These are phyloP conservation scores for Steinernema carpocapsae DNA, from an alignment of 2,888 invertebrate genomes.

Conservation along the genomic window DNA sequence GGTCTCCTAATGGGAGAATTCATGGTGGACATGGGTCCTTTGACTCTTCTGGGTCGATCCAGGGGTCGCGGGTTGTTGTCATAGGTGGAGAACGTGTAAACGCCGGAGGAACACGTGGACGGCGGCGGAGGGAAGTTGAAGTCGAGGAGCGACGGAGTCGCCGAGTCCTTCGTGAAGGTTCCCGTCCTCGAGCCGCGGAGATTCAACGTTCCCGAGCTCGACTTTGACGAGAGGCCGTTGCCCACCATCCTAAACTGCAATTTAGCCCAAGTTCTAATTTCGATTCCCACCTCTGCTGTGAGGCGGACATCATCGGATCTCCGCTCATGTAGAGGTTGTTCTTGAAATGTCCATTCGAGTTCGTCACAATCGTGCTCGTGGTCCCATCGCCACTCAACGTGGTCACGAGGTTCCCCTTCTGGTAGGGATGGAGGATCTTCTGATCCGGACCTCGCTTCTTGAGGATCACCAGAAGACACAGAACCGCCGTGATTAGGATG, in stretches of 20 bases:
- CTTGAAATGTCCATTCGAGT: conserved; percentile 25
- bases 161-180: conserved; percentile 22
- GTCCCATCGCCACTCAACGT: conserved; percentile 21
- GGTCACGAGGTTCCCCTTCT: conserved; percentile 30
- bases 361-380: conserved; percentile 10
- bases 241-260: conserved; percentile 43
- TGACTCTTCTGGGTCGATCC: not conserved
- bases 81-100: conserved; percentile 33
- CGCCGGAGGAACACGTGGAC: conserved; percentile 37
- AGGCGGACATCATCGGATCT: conserved; percentile 25
- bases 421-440: conserved; percentile 23
- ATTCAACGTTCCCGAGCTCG: conserved; percentile 19
- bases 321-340: conserved; percentile 33
- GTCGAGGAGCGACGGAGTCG: conserved; percentile 52
- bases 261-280: too few species aligned
- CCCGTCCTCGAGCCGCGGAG: conserved; percentile 26
- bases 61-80: conserved; percentile 29
- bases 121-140: conserved; percentile 65
- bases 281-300: conserved; percentile 6
- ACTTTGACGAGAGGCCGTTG: conserved; percentile 44
- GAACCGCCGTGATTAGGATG: conserved; percentile 34
- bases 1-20: conserved; percentile 15
- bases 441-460: not conserved
- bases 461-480: conserved; percentile 36
- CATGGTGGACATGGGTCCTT: conserved; percentile 19